A percentile compares a stretch with the other conserved stretches of the same genome.
Evolutionary conservation across 64 coral and sea anemone species (phyloP).

Genomic region (Stichodactyla helianthus): DNA sequence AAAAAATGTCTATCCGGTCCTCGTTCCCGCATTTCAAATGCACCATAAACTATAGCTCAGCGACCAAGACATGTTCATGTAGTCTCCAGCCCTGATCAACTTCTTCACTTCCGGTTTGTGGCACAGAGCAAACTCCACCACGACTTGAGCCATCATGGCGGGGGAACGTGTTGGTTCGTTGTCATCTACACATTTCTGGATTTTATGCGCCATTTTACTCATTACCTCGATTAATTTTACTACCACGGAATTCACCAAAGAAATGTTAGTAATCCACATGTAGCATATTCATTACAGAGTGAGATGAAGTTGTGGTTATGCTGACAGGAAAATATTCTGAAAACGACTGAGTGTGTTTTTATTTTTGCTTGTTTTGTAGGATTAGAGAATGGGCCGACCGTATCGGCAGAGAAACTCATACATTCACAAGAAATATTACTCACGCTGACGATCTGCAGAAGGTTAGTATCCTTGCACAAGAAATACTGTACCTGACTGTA

Average conservation of each 20-base stretch:
- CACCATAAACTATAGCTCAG: too few relatives aligned
- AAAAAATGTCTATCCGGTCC: too few relatives aligned
- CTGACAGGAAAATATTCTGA: not conserved
- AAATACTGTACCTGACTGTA: slow-evolving; percentile 23
- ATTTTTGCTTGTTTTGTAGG: slow-evolving; percentile 23
- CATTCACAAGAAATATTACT: not conserved
- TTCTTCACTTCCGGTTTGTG: not conserved
- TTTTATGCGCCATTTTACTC: slow-evolving; percentile 26
- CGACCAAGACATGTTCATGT: too few relatives aligned
- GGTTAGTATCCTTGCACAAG: not conserved
- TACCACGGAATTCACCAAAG: slow-evolving; percentile 4
- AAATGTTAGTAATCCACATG: slow-evolving; percentile 23
- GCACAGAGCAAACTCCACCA: not conserved
- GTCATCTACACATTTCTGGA: slow-evolving; percentile 15
- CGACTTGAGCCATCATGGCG: slow-evolving; percentile 10
- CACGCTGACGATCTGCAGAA: slow-evolving; percentile 4
- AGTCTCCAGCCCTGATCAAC: not conserved
- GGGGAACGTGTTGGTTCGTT: not conserved
- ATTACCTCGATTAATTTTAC: slow-evolving; percentile 13
- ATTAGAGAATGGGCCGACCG: slow-evolving; percentile 33
- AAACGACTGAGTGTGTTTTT: slow-evolving; percentile 9
- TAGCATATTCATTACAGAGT: not conserved
- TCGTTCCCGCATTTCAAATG: too few relatives aligned
- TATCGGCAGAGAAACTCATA: slow-evolving; percentile 9
- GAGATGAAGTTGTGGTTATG: slow-evolving; percentile 10